Conservation (phyloP, 2,888 invertebrate species). For the Cactoblastis cactorum region DNA sequence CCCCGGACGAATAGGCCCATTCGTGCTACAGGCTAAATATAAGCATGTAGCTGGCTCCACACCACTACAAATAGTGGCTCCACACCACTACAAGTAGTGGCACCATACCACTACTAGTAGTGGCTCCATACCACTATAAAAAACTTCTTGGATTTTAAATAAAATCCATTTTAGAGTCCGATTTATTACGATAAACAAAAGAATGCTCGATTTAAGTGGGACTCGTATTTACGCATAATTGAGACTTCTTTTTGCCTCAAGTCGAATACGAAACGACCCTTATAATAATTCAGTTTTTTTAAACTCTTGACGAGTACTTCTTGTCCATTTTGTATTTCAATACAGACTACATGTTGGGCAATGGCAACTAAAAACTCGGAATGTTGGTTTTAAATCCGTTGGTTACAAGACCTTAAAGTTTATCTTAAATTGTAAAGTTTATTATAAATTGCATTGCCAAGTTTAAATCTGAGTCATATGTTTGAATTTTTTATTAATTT, state of each 20-base stretch:
- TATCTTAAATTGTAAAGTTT: constrained; percentile 4
- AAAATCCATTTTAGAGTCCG: constrained; percentile 17
- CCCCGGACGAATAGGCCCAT: no score
- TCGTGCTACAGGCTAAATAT: no score
- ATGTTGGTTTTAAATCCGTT: constrained; percentile 5
- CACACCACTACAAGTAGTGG: no score
- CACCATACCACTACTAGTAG: no score
- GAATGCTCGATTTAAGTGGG: constrained; percentile 62
- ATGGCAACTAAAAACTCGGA: constrained; percentile 6
- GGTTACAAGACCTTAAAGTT: constrained; percentile 5
- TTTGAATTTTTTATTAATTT: neutral
- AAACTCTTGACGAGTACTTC: constrained; percentile 27
- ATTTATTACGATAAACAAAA: constrained; percentile 52
- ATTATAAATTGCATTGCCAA: neutral
- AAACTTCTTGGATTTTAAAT: constrained; percentile 49
- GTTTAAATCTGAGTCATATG: neutral
- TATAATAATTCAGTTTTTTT: constrained; percentile 63
- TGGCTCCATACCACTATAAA: no score
- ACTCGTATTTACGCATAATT: constrained; percentile 71
- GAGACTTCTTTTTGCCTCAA: constrained; percentile 64
- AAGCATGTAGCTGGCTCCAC: no score
- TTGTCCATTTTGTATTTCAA: constrained; percentile 40
- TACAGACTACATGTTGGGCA: constrained; percentile 17
- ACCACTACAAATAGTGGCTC: no score
- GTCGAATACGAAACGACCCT: constrained; percentile 63